phyloP scores from a whole-genome alignment of 2,888 invertebrate species.

The Acholoe squamosa region DNA sequence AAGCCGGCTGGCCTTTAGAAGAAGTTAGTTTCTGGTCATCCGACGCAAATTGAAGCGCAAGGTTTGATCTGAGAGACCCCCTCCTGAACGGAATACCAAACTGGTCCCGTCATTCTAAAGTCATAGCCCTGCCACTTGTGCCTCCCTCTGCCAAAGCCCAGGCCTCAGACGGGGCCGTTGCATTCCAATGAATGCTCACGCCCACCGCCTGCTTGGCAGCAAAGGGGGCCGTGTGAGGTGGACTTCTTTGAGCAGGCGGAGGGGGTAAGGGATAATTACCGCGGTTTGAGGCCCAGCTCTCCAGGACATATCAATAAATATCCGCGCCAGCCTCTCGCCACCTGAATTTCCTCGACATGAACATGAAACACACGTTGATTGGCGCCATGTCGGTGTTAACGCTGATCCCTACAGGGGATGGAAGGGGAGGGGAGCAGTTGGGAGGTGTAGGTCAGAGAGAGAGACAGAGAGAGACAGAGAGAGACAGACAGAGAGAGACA shows the following conservation, averaged over 20 bases:
- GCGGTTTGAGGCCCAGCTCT: conserved; percentile 13
- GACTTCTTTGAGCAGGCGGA: neutral
- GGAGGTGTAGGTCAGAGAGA: neutral
- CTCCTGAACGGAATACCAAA: conserved; percentile 29
- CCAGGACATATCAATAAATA: conserved; percentile 49
- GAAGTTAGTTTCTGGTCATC: conserved; percentile 47
- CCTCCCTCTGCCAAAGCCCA: neutral
- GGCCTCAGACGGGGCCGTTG: neutral
- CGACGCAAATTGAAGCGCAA: conserved; percentile 45
- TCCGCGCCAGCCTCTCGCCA: neutral
- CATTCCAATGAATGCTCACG: neutral
- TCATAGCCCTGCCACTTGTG: neutral
- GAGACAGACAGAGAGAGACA: too few relatives aligned
- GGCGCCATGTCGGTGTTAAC: conserved; percentile 16
- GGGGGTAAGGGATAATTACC: conserved; percentile 32
- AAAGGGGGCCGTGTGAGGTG: neutral
- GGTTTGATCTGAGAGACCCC: neutral
- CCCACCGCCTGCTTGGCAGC: neutral
- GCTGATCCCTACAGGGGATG: neutral
- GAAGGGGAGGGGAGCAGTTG: neutral
- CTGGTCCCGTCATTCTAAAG: neutral
- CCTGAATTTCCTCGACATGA: neutral
- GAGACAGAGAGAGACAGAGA: too few relatives aligned
- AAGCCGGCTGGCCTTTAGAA: conserved; percentile 7
- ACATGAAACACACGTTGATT: conserved; percentile 50